Base-by-base conservation (phyloP, 2,797 vertebrate genomes). In the Periophthalmus magnuspinnatus region DNA sequence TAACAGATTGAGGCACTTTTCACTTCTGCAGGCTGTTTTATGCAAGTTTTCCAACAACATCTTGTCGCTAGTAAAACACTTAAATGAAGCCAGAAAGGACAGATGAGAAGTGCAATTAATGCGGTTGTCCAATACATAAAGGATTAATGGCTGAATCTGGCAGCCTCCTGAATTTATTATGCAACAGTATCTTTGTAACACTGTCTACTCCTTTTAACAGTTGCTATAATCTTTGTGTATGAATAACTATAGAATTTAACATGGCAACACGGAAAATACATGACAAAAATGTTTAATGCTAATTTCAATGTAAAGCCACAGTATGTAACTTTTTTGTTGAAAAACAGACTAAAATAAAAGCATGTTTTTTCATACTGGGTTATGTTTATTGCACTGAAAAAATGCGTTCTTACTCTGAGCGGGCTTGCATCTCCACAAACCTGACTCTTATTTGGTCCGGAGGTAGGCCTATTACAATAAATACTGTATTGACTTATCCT, bases 21-120 rank as follows among this genome's bases (percentile, higher is more conserved):
- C 56, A 50, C 19, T 22, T 16, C 13, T 54, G 19, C 54, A 65
- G 55, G n/a, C 41, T 11, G 38, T 17, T n/a, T 32, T 22, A 60
- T 45, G 36, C 55, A 67, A 28, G 55, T 41, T 38, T 63, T 50
- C 47, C 58, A 70, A 72, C 41, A 22, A 36, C 65, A 55, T 54
- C 50, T 55, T 65, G 63, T 32, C 4, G 6, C 19, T 21, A 11
- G 8, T 33, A 14, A 61, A 56, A 19, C 55, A 9, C 24, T 38
- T 62, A 41, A 2, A 3, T 47, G 14, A 24, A 68, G 16, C 28
- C 54, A 58, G 56, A 11, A 64, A 28, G 1, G 13, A 54, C 2
- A 21, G 32, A 36, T 11, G 8, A 33, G 16, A 65, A 17, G 10
- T 32, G 47, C 45, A 47, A 13, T 59, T 59, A 1, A 34, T 19